phyloP scores from a whole-genome alignment of 2,797 vertebrate species.

The Lemur catta region DNA sequence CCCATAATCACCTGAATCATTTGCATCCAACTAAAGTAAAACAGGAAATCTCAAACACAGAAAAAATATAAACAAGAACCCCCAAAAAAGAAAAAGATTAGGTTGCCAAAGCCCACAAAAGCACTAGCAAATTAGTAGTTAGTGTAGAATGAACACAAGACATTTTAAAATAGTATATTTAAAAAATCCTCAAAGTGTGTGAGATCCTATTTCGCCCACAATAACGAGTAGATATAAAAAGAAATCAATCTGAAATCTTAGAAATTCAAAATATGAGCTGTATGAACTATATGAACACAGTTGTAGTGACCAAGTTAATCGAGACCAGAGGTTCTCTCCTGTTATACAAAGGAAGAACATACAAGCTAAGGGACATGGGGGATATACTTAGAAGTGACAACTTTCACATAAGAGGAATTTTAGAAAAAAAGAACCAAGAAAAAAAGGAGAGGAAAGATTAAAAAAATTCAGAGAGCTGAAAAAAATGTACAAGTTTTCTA shows the following conservation, averaged over 20 bases:
- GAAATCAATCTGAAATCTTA: conserved; percentile 6
- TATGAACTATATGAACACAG: background rate
- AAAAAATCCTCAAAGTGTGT: background rate
- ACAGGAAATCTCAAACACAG: background rate
- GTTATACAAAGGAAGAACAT: background rate
- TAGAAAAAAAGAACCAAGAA: background rate
- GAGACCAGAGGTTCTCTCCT: background rate
- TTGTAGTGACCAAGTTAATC: background rate
- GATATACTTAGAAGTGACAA: background rate
- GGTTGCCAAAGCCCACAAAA: background rate
- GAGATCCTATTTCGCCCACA: background rate
- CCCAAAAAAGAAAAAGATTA: background rate
- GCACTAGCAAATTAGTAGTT: background rate
- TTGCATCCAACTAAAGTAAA: background rate
- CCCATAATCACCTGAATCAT: background rate
- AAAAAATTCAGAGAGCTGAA: background rate
- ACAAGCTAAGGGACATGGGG: background rate
- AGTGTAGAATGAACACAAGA: background rate
- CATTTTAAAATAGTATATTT: background rate
- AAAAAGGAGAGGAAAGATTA: background rate
- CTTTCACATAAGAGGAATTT: background rate
- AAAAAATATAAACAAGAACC: background rate
- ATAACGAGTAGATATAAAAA: background rate
- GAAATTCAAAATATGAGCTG: conserved; percentile 28
- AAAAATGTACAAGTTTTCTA: background rate